Base-by-base conservation (phyloP, 2,888 invertebrate genomes). In the Molorchus minor region DNA sequence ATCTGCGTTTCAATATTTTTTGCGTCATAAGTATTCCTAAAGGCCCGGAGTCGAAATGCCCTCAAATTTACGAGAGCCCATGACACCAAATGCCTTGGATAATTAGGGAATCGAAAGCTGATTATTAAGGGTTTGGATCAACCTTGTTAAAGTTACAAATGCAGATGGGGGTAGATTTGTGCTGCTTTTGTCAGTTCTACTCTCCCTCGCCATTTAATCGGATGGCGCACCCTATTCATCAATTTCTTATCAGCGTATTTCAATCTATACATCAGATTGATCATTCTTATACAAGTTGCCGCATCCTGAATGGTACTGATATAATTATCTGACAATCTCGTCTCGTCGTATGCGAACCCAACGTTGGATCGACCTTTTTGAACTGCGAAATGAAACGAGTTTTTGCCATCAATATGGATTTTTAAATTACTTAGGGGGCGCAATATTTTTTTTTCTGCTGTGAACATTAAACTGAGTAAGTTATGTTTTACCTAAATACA, bases 71-170 rank as follows among this genome's bases (percentile, higher is more conserved):
- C 2, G 13, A 38, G 35, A 49, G 36, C 36, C 36, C 47, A 20
- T 35, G 17, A 30, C 47, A 59, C 68, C 64, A 60, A 59, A 62
- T 61, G 56, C 64, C 62, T 57, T 46, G 63, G 68, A 70, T 74
- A 72, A 75, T 74, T 73, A 71, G 72, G 65, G 71, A 69, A 71
- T 72, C 70, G 72, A 73, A 72, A 73, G 71, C 69, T 72, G 70
- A 73, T 75, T 74, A 74, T 73, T 65, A 66, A 67, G 65, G 64
- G 61, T 59, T 59, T 55, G 64, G 64, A 71, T 68, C 62, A 61
- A 65, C 67, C 63, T 68, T 69, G 70, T 70, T 68, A 69, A 64
- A 68, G 68, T 70, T 66, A 67, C 71, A 67, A 70, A 75, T 75
- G 73, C 72, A 71, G 71, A 75, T 71, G 71, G 73, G 73, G 73